A percentile compares a stretch with the other conserved stretches of the same genome.
phyloP scores from a whole-genome alignment of 2,888 invertebrate genomes.

The Aphidoletes aphidimyza region DNA sequence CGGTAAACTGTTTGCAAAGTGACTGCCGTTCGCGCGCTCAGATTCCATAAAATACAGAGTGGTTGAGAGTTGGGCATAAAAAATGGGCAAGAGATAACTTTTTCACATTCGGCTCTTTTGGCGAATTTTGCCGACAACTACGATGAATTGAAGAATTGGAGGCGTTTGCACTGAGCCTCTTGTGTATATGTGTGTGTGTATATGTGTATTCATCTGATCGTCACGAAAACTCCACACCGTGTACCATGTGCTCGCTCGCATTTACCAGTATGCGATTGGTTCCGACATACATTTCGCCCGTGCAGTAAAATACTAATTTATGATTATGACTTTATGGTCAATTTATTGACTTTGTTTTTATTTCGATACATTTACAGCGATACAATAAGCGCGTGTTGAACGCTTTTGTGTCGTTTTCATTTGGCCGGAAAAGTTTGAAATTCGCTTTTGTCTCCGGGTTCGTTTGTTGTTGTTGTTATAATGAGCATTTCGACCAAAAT shows the following conservation, averaged over 20 bases:
- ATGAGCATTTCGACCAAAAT: constrained; percentile 7
- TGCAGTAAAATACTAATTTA: constrained; percentile 39
- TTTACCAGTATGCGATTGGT: constrained; percentile 23
- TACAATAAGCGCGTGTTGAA: neutral
- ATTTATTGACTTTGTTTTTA: constrained; percentile 36
- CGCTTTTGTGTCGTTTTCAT: neutral
- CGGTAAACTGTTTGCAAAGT: neutral
- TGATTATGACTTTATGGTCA: constrained; percentile 49
- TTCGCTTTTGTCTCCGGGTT: constrained; percentile 10
- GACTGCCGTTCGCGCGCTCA: constrained; percentile 14
- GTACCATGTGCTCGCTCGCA: too few relatives aligned
- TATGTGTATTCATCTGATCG: neutral
- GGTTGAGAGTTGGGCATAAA: too few relatives aligned
- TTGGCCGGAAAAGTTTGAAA: constrained; percentile 47
- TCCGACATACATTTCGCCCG: neutral
- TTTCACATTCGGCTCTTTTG: neutral
- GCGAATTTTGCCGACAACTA: constrained; percentile 45
- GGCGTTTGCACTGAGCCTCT: neutral
- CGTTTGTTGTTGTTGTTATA: neutral
- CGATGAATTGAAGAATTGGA: constrained; percentile 46
- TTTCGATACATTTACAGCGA: constrained; percentile 11
- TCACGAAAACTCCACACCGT: neutral
- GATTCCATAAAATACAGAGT: constrained; percentile 14
- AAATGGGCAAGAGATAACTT: constrained; percentile 14
- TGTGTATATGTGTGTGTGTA: neutral